These are phyloP conservation scores for Dorcus hopei DNA, from an alignment of 2,888 invertebrate genomes.

Conservation along the genomic window DNA sequence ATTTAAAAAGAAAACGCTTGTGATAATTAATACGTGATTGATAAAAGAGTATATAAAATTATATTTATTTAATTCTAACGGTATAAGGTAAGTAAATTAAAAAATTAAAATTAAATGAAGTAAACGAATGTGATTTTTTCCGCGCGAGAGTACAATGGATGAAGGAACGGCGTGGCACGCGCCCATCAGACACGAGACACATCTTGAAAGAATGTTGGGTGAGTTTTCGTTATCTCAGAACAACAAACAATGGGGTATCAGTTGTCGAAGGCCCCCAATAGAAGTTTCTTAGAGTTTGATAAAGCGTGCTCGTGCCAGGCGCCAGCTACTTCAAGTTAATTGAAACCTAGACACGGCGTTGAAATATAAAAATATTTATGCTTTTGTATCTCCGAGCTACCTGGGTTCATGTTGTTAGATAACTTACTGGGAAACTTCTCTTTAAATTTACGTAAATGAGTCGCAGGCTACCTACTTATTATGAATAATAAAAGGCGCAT, in stretches of 20 bases:
- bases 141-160: too few species aligned
- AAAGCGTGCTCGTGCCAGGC: constrained; percentile 4
- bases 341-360: not conserved
- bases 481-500: too few species aligned
- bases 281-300: constrained; percentile 2
- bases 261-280: not conserved
- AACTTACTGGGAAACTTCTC: not conserved
- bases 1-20: too few species aligned
- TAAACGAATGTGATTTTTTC: too few species aligned
- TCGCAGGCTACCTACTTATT: too few species aligned
- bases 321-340: constrained; percentile 1
- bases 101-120: too few species aligned
- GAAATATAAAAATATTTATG: not conserved
- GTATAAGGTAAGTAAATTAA: too few species aligned
- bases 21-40: too few species aligned
- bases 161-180: not conserved
- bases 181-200: not conserved
- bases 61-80: too few species aligned
- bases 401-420: not conserved
- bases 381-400: not conserved
- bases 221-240: constrained; percentile 12
- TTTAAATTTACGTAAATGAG: too few species aligned
- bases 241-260: constrained; percentile 7
- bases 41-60: too few species aligned
- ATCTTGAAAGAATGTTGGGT: constrained; percentile 12